Conservation (phyloP, 2,888 invertebrate genomes). For the Dusona sp. region DNA sequence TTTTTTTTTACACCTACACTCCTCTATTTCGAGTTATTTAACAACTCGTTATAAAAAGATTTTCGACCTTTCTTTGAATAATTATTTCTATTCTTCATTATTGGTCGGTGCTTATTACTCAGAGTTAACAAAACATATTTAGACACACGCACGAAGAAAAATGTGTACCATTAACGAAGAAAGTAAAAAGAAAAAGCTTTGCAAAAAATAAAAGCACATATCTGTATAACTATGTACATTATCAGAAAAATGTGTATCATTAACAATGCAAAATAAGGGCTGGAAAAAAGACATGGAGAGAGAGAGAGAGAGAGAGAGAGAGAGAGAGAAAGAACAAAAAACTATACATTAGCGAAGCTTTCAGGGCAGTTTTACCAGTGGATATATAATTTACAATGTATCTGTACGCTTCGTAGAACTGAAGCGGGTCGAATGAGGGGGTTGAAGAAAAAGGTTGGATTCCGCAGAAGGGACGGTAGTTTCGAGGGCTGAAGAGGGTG, state of each 20-base stretch:
- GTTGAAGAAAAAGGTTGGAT: constrained; percentile 68
- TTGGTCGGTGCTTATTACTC: constrained; percentile 11
- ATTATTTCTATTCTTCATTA: background rate
- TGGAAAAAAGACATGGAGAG: background rate
- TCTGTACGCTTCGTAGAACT: constrained; percentile 58
- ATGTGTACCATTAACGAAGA: constrained; percentile 25
- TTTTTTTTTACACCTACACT: background rate
- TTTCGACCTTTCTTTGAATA: constrained; percentile 18
- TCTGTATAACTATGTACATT: background rate
- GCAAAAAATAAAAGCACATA: background rate
- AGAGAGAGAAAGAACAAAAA: background rate
- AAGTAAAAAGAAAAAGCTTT: background rate
- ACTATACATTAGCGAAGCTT: constrained; percentile 29
- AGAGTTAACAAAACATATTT: background rate
- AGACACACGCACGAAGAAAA: background rate
- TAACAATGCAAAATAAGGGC: constrained; percentile 1
- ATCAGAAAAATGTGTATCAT: constrained; percentile 13
- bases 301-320: background rate
- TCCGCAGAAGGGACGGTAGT: constrained; percentile 24
- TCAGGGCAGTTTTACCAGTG: constrained; percentile 34
- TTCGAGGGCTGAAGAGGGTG: constrained; percentile 62
- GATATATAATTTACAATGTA: constrained; percentile 57
- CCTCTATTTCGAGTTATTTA: constrained; percentile 32
- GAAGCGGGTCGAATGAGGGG: constrained; percentile 51
- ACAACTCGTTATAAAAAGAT: constrained; percentile 25